Base-by-base conservation (phyloP, 2,888 invertebrate genomes). In the Meta bourneti region DNA sequence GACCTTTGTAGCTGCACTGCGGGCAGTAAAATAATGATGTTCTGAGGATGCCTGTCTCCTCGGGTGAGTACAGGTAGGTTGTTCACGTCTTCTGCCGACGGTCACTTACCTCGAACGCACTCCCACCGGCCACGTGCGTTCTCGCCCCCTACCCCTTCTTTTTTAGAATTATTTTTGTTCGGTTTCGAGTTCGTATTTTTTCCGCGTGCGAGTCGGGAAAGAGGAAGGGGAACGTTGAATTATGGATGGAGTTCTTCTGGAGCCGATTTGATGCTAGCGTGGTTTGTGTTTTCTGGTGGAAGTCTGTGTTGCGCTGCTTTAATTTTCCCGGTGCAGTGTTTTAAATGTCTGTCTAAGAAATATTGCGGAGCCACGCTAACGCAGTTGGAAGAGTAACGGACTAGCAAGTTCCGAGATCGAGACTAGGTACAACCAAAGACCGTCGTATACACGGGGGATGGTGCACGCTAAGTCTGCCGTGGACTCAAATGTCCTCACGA, bases 1-100 rank as follows among this genome's bases (percentile, higher is more conserved):
- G 34, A 34, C 34, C 34, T 49, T 77, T 49, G 77, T 48, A 77
- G 9, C 74, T 81, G 20, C 70, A 61, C 82, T 82, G 75, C 75
- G 19, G 89, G 89, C 89, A 70, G 71, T 84, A n/a, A 80, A 79
- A 79, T 89, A 89, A 89, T 82, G 83, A 89, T 79, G 71, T 71
- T 34, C 16, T 34, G 69, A 70, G 70, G 69, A 34, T 85, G 20
- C 34, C 78, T 54, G 77, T 86, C 78, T 84, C 84, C 34, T 84
- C 83, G 72, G 83, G 83, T 71, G 54, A 69, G 88, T 78, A 86
- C 78, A 87, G 86, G 86, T 80, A 81, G 85, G 81, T 82, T 89
- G 71, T 83, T 77, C 89, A 83, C 82, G 78, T 87, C 86, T 49
- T 78, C 34, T 74, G 48, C 9, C 54, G 80, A 80, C 89, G 89